Percentiles rank a stretch among this genome's conserved stretches.
Conservation (phyloP, 2,888 invertebrate species). For the Pseudoips prasinana region DNA sequence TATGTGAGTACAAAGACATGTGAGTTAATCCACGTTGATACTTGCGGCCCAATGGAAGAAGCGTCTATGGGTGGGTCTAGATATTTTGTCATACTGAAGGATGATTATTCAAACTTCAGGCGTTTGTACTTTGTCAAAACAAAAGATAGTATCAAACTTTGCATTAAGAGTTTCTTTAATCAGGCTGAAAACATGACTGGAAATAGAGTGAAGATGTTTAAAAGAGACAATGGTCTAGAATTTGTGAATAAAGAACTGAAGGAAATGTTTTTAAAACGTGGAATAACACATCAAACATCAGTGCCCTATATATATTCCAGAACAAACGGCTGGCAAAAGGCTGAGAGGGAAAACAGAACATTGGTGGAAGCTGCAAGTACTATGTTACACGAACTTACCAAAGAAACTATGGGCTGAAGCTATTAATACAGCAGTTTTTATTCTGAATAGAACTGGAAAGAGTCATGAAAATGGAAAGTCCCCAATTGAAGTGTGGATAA, state of each 20-base stretch:
- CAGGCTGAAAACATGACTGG: not conserved
- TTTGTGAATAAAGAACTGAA: not conserved
- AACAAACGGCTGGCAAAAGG: conserved; percentile 4
- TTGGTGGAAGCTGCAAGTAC: conserved; percentile 1
- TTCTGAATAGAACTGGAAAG: conserved; percentile 3
- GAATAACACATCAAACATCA: conserved; percentile 1
- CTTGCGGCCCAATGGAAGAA: conserved; percentile 2
- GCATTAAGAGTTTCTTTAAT: not conserved
- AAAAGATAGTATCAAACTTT: not conserved
- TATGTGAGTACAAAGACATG: conserved; percentile 15
- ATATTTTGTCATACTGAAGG: conserved; percentile 1
- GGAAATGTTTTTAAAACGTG: not conserved
- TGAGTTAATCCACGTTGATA: conserved; percentile 28
- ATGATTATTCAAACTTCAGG: conserved; percentile 1
- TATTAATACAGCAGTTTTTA: conserved; percentile 1
- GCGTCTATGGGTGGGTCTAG: not conserved
- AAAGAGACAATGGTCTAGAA: not conserved
- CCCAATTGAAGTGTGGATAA: conserved; percentile 3
- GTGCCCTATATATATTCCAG: not conserved
- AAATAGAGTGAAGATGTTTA: not conserved
- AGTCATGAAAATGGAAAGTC: not conserved
- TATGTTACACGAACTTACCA: not conserved
- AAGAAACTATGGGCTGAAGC: not conserved
- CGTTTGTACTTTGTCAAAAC: conserved; percentile 1
- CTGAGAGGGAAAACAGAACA: conserved; percentile 2